These are phyloP conservation scores for Characodon lateralis DNA, from an alignment of 2,797 vertebrate species.

Conservation along the genomic window DNA sequence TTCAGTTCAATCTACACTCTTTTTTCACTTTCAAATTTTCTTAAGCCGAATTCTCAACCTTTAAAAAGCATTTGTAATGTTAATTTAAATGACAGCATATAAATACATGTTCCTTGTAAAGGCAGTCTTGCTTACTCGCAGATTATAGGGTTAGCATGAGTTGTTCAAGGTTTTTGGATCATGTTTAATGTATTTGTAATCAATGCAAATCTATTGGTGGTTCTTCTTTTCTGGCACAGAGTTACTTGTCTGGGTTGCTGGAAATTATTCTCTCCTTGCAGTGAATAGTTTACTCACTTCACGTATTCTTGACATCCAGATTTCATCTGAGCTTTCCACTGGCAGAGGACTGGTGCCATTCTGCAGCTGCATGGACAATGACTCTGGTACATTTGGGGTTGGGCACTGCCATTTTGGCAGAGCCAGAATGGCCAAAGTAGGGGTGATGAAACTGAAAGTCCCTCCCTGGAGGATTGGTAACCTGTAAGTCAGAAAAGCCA, in stretches of 20 bases:
- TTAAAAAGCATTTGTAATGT: too few species aligned
- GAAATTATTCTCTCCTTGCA: neutral
- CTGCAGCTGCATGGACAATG: conserved; percentile 32
- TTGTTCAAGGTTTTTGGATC: neutral
- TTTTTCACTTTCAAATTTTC: too few species aligned
- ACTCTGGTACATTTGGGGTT: neutral
- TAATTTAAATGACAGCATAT: too few species aligned
- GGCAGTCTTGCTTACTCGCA: neutral
- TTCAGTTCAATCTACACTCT: too few species aligned
- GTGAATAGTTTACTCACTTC: conserved; percentile 68
- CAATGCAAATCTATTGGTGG: neutral
- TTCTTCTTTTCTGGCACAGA: neutral
- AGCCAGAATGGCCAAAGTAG: conserved; percentile 82
- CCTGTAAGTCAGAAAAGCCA: conserved; percentile 52
- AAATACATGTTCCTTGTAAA: too few species aligned
- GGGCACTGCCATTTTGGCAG: conserved; percentile 85
- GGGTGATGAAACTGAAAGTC: conserved; percentile 84
- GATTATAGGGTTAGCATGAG: neutral
- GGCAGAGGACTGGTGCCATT: conserved; percentile 50
- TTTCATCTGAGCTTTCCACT: conserved; percentile 61
- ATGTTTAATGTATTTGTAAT: neutral
- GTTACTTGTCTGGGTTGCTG: neutral
- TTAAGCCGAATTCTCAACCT: too few species aligned
- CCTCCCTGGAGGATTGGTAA: conserved; percentile 86
- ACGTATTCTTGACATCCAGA: conserved; percentile 83